phyloP scores from a whole-genome alignment of 2,888 invertebrate species.

The Ormyrus labotus region DNA sequence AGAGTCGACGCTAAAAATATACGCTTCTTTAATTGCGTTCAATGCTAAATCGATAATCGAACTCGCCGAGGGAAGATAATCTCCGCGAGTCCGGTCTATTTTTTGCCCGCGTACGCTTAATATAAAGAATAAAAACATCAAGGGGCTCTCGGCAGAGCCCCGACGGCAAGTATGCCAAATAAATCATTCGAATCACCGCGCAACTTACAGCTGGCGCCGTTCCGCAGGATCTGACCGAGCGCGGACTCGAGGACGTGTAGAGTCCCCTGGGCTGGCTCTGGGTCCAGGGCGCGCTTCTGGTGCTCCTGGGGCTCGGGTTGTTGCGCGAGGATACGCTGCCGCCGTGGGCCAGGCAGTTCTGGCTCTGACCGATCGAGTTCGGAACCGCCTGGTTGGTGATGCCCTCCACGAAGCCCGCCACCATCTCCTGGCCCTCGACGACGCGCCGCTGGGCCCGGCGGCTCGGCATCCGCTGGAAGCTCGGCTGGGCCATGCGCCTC shows the following conservation, averaged over 20 bases:
- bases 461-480: constrained; percentile 87
- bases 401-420: constrained; percentile 71
- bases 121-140: too few relatives aligned
- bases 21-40: too few relatives aligned
- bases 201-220: constrained; percentile 72
- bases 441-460: constrained; percentile 84
- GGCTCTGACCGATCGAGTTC: constrained; percentile 43
- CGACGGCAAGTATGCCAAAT: too few relatives aligned
- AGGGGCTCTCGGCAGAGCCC: too few relatives aligned
- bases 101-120: too few relatives aligned
- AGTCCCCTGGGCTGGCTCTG: constrained; percentile 86
- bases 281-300: constrained; percentile 88
- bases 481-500: constrained; percentile 80
- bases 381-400: constrained; percentile 45
- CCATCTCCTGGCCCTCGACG: constrained; percentile 79
- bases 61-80: too few relatives aligned
- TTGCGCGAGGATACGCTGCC: constrained; percentile 60
- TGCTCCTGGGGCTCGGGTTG: constrained; percentile 82
- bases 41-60: too few relatives aligned
- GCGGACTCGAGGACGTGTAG: constrained; percentile 87
- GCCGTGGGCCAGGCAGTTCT: constrained; percentile 56
- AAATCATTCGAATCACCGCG: not conserved
- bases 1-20: too few relatives aligned
- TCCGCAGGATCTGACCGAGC: constrained; percentile 86
- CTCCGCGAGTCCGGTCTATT: too few relatives aligned